phyloP scores from a whole-genome alignment of 2,888 invertebrate species.

The Drosophila longiperda region DNA sequence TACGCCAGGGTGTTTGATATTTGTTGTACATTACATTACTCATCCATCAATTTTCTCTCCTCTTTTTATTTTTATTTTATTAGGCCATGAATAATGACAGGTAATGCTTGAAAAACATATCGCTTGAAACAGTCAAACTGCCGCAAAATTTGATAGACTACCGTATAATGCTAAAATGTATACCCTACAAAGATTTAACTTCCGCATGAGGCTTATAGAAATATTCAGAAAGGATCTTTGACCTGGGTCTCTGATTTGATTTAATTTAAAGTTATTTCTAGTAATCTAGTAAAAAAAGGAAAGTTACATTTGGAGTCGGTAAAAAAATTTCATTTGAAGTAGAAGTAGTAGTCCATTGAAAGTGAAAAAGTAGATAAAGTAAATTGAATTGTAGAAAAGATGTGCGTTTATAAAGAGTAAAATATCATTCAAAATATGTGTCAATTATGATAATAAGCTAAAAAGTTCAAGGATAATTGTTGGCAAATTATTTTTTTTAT shows the following conservation, averaged over 20 bases:
- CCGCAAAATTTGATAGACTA: slow-evolving; percentile 11
- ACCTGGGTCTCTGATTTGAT: neutral
- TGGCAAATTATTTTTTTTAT: slow-evolving; percentile 27
- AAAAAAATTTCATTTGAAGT: neutral
- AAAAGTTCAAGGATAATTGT: neutral
- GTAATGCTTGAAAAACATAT: slow-evolving; percentile 12
- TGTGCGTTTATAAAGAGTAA: neutral
- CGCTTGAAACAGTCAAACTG: slow-evolving; percentile 6
- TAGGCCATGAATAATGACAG: slow-evolving; percentile 19
- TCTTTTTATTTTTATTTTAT: slow-evolving; percentile 4
- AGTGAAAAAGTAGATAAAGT: neutral
- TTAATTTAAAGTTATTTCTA: slow-evolving; percentile 1
- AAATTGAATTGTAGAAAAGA: neutral
- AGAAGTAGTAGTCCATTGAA: neutral
- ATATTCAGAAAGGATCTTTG: neutral
- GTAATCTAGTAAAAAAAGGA: slow-evolving; percentile 18
- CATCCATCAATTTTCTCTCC: neutral
- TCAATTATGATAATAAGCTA: neutral
- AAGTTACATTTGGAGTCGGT: neutral
- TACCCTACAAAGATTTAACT: neutral
- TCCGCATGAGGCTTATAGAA: slow-evolving; percentile 1
- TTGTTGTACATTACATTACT: neutral
- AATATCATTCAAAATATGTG: neutral
- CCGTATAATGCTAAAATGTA: slow-evolving; percentile 21
- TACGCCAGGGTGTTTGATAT: neutral